These are phyloP conservation scores for Siphlonurus alternatus DNA, from an alignment of 2,888 invertebrate genomes.

Conservation along the genomic window DNA sequence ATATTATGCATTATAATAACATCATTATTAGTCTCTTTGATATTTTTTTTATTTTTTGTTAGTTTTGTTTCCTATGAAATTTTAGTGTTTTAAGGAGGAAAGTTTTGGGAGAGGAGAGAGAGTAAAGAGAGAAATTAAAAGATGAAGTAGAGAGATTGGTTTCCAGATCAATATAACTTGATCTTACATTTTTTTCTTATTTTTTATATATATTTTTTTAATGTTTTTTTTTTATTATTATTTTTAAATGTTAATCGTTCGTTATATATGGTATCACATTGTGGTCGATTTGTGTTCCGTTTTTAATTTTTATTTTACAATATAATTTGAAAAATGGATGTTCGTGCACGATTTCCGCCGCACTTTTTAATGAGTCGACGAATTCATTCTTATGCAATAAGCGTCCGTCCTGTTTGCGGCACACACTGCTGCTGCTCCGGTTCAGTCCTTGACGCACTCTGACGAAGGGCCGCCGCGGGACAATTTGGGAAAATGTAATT, in stretches of 20 bases:
- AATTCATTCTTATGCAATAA: not conserved
- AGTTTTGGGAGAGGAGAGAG: not conserved
- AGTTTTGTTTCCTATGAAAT: not conserved
- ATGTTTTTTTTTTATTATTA: too few relatives aligned
- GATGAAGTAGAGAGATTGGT: not conserved
- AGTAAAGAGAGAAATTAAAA: not conserved
- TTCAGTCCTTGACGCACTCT: too few relatives aligned
- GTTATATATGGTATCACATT: constrained; percentile 1
- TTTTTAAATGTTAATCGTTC: not conserved
- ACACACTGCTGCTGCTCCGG: not conserved
- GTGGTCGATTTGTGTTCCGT: not conserved
- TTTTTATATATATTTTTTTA: not conserved
- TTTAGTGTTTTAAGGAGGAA: not conserved
- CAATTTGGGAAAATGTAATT: too few relatives aligned
- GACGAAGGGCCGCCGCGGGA: not conserved
- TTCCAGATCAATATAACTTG: constrained; percentile 1
- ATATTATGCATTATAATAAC: not conserved
- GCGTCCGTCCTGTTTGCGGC: not conserved
- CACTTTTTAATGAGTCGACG: not conserved
- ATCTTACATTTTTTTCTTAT: not conserved
- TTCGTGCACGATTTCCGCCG: not conserved
- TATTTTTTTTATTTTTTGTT: not conserved
- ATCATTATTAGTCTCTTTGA: not conserved
- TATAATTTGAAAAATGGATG: not conserved
- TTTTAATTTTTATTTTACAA: not conserved